Evolutionary conservation across 37 sponge, comb jelly and placozoan genomes (phyloP).

Genomic region (Cliona cf. orientalis): DNA sequence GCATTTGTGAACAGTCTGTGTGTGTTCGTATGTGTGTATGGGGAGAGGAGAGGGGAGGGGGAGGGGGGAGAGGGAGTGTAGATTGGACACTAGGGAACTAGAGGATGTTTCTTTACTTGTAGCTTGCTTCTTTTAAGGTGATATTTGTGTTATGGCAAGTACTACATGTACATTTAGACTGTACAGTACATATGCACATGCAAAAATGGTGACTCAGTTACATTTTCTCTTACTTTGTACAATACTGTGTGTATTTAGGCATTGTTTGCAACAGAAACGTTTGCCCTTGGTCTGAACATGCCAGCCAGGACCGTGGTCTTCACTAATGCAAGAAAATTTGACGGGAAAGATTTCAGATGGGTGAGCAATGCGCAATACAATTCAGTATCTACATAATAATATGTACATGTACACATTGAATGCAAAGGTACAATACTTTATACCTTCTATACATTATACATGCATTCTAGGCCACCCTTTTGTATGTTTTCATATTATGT

Average conservation of each 20-base stretch:
- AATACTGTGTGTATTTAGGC: conserved; percentile 52
- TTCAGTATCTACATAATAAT: background rate
- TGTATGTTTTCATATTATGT: background rate
- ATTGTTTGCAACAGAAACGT: conserved; percentile 98
- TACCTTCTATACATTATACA: background rate
- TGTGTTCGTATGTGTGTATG: too few relatives aligned
- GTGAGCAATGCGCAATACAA: conserved; percentile 48
- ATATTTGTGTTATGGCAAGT: too few relatives aligned
- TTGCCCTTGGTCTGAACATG: conserved; percentile 99
- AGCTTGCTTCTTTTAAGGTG: too few relatives aligned
- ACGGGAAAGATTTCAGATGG: conserved; percentile 95
- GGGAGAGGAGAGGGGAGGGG: too few relatives aligned
- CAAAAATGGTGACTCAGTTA: background rate
- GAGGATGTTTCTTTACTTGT: too few relatives aligned
- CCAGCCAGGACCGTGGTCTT: conserved; percentile 99
- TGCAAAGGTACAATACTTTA: too few relatives aligned
- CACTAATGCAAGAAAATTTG: conserved; percentile 93
- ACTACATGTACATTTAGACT: too few relatives aligned
- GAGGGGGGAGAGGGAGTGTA: too few relatives aligned
- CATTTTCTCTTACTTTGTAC: background rate
- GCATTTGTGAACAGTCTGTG: background rate
- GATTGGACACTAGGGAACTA: too few relatives aligned
- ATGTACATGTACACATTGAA: background rate
- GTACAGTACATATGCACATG: background rate
- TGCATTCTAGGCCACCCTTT: background rate